These are phyloP conservation scores for Aegithalos caudatus DNA, from an alignment of 2,113 vertebrate species.

Conservation along the genomic window DNA sequence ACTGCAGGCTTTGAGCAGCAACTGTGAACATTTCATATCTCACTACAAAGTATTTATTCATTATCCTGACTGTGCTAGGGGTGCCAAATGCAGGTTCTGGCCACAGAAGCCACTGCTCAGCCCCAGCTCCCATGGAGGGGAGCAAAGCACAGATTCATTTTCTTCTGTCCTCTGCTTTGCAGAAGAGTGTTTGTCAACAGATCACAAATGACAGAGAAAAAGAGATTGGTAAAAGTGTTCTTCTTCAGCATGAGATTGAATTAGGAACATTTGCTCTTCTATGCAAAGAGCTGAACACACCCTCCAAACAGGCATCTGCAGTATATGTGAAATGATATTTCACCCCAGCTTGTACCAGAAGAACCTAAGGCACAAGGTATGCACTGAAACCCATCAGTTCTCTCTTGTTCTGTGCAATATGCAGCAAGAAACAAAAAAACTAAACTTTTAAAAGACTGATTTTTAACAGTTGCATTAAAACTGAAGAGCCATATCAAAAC, in stretches of 20 bases:
- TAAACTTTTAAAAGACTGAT: not conserved
- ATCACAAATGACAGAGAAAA: not conserved
- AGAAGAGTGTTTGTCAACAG: not conserved
- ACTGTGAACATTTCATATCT: not conserved
- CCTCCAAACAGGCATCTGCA: not conserved
- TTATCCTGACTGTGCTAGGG: not conserved
- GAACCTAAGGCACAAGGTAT: not conserved
- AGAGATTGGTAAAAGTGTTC: not conserved
- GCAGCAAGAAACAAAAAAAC: not conserved
- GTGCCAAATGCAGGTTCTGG: not conserved
- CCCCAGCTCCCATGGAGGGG: not conserved
- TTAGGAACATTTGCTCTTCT: not conserved
- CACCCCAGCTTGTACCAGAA: not conserved
- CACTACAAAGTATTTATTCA: not conserved
- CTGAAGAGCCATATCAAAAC: not conserved
- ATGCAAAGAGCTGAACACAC: not conserved
- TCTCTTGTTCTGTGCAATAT: not conserved
- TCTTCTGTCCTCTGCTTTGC: not conserved
- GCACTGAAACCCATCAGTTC: not conserved
- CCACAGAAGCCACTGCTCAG: not conserved
- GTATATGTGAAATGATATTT: not conserved
- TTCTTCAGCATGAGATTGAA: not conserved
- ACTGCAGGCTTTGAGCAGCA: not conserved
- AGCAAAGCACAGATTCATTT: not conserved
- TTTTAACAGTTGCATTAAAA: not conserved